These are phyloP conservation scores for Lasioglossum malachurum DNA, from an alignment of 2,888 invertebrate genomes.

Conservation along the genomic window DNA sequence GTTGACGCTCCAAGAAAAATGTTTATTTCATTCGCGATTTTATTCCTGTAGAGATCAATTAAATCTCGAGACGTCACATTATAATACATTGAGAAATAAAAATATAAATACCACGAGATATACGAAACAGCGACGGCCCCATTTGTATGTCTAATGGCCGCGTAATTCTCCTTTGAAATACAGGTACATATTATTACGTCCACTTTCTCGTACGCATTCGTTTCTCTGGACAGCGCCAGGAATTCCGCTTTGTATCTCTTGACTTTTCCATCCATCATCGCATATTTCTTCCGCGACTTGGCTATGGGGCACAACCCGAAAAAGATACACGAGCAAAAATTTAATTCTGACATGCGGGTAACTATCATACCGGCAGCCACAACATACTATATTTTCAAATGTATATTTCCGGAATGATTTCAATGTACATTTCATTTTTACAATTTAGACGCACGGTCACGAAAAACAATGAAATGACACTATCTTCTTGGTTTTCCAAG, in stretches of 20 bases:
- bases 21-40: neutral
- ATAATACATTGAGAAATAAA: constrained; percentile 27
- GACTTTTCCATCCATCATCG: constrained; percentile 56
- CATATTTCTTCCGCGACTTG: constrained; percentile 48
- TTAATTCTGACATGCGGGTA: constrained; percentile 39
- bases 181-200: constrained; percentile 51
- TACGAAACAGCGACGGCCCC: neutral
- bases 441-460: too few species aligned
- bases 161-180: constrained; percentile 51
- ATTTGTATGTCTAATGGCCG: constrained; percentile 38
- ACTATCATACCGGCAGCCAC: neutral
- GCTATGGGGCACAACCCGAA: neutral
- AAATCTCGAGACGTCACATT: neutral
- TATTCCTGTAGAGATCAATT: neutral
- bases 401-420: too few species aligned
- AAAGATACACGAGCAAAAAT: constrained; percentile 43
- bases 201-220: constrained; percentile 45
- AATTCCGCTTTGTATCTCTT: constrained; percentile 53
- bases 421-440: too few species aligned
- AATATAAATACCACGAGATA: neutral
- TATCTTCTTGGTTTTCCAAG: too few species aligned
- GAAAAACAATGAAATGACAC: too few species aligned
- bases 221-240: constrained; percentile 39
- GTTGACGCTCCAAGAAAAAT: neutral
- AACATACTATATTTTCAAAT: too few species aligned